Evolutionary conservation across 92 coral and sea anemone species (phyloP).

Genomic region (Epizoanthus illoricatus): DNA sequence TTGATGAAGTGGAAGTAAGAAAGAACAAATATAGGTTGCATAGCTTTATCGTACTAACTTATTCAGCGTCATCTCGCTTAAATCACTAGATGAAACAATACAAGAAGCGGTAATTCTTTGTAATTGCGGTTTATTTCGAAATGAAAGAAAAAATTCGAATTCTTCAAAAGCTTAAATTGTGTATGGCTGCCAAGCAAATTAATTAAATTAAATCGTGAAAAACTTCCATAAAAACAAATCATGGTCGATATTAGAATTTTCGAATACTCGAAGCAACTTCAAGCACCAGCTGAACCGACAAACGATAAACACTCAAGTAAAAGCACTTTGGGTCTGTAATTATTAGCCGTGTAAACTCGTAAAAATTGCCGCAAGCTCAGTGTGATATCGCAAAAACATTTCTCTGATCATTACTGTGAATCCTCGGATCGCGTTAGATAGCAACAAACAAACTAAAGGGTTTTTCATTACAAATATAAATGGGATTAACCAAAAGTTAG

Average conservation of each 20-base stretch:
- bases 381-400: slow-evolving; percentile 2
- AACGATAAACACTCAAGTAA: neutral
- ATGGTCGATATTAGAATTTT: neutral
- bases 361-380: slow-evolving; percentile 16
- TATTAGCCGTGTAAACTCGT: neutral
- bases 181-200: too few species aligned
- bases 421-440: neutral
- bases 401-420: neutral
- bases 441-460: neutral
- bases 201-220: too few species aligned
- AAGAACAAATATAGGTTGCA: too few species aligned
- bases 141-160: neutral
- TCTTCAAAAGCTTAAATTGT: too few species aligned
- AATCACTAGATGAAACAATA: neutral
- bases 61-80: neutral
- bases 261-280: neutral
- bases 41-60: too few species aligned
- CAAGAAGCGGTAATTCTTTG: neutral
- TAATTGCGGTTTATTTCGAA: neutral
- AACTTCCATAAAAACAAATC: neutral
- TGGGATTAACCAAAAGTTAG: neutral
- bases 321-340: neutral
- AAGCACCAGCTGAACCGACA: neutral
- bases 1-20: too few species aligned
- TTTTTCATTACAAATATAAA: too few species aligned